phyloP scores from a whole-genome alignment of 2,888 invertebrate genomes.

The Perizoma flavofasciatum region DNA sequence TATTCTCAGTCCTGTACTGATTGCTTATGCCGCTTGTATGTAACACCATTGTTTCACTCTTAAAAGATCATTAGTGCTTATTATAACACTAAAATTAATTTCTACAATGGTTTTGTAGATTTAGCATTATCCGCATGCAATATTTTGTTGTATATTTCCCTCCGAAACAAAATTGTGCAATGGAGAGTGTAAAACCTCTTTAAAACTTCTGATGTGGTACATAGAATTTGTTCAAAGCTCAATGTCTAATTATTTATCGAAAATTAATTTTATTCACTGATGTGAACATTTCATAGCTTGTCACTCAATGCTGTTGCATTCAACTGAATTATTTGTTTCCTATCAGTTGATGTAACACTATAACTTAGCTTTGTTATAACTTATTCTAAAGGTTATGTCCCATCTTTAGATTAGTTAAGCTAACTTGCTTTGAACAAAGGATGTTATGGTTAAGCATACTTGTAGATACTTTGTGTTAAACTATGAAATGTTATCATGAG shows the following conservation, averaged over 20 bases:
- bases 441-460: slow-evolving; percentile 25
- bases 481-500: slow-evolving; percentile 43
- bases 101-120: too few relatives aligned
- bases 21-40: slow-evolving; percentile 61
- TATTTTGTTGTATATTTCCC: too few relatives aligned
- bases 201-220: slow-evolving; percentile 35
- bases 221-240: slow-evolving; percentile 48
- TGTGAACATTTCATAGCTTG: slow-evolving; percentile 46
- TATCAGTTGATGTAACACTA: slow-evolving; percentile 57
- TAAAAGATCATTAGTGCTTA: too few relatives aligned
- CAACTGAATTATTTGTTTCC: slow-evolving; percentile 74
- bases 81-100: too few relatives aligned
- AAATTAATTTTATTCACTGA: slow-evolving; percentile 38
- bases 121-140: too few relatives aligned
- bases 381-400: slow-evolving; percentile 31
- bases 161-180: neutral
- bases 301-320: slow-evolving; percentile 48
- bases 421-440: slow-evolving; percentile 8
- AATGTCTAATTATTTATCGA: slow-evolving; percentile 49
- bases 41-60: neutral
- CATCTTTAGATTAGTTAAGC: slow-evolving; percentile 29
- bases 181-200: slow-evolving; percentile 13
- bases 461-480: slow-evolving; percentile 41
- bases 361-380: slow-evolving; percentile 13
- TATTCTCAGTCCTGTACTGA: slow-evolving; percentile 76